A percentile compares a stretch with the other conserved stretches of the same genome.
Conservation (phyloP, 1,140 invertebrate genomes). For the Lithobius niger region DNA sequence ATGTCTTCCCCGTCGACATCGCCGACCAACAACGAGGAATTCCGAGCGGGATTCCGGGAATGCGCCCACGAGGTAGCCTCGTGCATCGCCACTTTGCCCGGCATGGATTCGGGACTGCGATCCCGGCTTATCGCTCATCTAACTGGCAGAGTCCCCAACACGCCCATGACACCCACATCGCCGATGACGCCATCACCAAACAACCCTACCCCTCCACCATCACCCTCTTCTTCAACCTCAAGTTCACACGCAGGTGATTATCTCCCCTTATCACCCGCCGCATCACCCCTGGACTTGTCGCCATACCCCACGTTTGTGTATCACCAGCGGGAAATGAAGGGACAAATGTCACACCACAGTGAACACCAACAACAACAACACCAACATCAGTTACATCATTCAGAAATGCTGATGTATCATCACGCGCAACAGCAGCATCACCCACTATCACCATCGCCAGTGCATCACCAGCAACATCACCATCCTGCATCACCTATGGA, state of each 20-base stretch:
- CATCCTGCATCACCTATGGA: too few species aligned
- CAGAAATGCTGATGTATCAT: too few species aligned
- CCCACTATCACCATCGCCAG: too few species aligned
- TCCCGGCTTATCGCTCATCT: conserved; percentile 76
- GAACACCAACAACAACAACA: too few species aligned
- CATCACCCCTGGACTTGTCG: neutral
- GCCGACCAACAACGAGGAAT: conserved; percentile 26
- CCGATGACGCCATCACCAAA: neutral
- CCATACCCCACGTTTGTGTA: too few species aligned
- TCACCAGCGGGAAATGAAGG: too few species aligned
- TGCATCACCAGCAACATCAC: too few species aligned
- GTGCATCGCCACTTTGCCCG: conserved; percentile 67
- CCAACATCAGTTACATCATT: too few species aligned
- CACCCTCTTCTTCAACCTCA: too few species aligned
- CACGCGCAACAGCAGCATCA: too few species aligned
- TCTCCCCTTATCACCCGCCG: neutral
- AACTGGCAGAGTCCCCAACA: neutral
- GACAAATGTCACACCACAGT: too few species aligned
- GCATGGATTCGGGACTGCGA: conserved; percentile 67
- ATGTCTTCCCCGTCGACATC: neutral
- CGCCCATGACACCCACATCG: neutral
- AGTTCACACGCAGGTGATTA: too few species aligned
- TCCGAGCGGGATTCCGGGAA: conserved; percentile 78
- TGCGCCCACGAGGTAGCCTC: conserved; percentile 83
- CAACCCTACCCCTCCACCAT: neutral